Evolutionary conservation across 2,113 vertebrate genomes (phyloP).

Genomic region (Thalassoma bifasciatum): DNA sequence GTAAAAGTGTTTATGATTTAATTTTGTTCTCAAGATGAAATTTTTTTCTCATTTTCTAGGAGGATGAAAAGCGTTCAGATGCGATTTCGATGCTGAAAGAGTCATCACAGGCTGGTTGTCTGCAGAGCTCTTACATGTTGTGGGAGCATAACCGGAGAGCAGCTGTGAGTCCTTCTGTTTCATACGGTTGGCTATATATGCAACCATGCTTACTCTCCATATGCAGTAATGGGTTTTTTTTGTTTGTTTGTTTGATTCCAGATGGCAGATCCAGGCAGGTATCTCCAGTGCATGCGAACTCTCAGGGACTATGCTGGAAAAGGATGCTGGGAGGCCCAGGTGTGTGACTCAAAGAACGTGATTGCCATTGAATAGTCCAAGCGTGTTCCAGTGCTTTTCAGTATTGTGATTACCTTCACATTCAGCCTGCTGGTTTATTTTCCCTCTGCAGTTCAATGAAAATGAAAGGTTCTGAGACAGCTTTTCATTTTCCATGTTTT

Average conservation of each 20-base stretch:
- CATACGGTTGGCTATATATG: neutral
- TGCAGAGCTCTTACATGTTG: slow-evolving; percentile 93
- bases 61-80: slow-evolving; percentile 85
- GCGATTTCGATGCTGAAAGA: slow-evolving; percentile 89
- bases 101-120: slow-evolving; percentile 89
- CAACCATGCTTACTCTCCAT: too few species aligned
- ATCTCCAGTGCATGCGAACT: slow-evolving; percentile 92
- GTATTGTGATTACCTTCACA: neutral
- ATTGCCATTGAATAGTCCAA: neutral
- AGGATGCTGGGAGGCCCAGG: slow-evolving; percentile 99
- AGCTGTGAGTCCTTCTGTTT: slow-evolving; percentile 84
- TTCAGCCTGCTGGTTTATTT: slow-evolving; percentile 4
- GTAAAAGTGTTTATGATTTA: too few species aligned
- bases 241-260: slow-evolving; percentile 57
- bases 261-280: slow-evolving; percentile 92
- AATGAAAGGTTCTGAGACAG: slow-evolving; percentile 3
- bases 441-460: neutral
- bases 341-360: slow-evolving; percentile 25
- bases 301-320: slow-evolving; percentile 93
- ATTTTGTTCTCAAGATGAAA: neutral
- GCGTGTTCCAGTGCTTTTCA: neutral
- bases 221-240: neutral
- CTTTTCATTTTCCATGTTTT: slow-evolving; percentile 9
- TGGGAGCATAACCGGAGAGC: slow-evolving; percentile 89
- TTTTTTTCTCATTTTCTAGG: slow-evolving; percentile 75